Percentiles rank a stretch among this genome's conserved stretches.
phyloP scores from a whole-genome alignment of 1,140 invertebrate species.

The Conus betulinus region DNA sequence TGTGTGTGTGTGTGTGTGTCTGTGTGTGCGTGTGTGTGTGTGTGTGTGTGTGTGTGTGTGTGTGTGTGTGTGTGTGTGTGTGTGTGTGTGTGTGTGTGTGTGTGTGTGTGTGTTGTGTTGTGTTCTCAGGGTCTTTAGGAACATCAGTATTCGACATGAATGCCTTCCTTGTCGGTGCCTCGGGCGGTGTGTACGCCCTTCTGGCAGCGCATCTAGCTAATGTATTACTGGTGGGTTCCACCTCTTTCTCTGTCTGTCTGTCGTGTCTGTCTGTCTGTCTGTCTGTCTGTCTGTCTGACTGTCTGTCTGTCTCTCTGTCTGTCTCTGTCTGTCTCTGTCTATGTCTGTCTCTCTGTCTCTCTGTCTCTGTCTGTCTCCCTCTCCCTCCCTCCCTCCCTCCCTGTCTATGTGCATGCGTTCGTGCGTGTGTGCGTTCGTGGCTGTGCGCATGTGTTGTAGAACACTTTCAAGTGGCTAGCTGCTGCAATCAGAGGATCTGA shows the following conservation, averaged over 20 bases:
- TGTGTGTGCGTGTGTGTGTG: slow-evolving; percentile 11
- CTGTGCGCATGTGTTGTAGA: too few relatives aligned
- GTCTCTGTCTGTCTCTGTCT: neutral
- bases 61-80: neutral
- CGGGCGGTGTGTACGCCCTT: slow-evolving; percentile 89
- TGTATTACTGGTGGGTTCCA: slow-evolving; percentile 85
- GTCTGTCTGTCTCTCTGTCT: neutral
- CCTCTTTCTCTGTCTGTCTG: neutral
- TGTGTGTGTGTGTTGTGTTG: neutral
- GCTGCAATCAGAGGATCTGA: too few relatives aligned
- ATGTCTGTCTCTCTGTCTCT: neutral
- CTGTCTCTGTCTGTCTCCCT: slow-evolving; percentile 25
- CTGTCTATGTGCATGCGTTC: too few relatives aligned
- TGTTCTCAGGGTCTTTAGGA: slow-evolving; percentile 85
- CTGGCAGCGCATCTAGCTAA: slow-evolving; percentile 96
- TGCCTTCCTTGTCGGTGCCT: slow-evolving; percentile 94
- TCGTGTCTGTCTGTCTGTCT: too few relatives aligned
- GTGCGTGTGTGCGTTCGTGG: too few relatives aligned
- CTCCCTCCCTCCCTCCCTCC: neutral
- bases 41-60: slow-evolving; percentile 20
- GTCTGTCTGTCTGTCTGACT: neutral
- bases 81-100: slow-evolving; percentile 2
- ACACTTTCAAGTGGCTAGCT: too few relatives aligned
- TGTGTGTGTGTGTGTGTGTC: neutral
- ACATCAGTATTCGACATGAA: slow-evolving; percentile 96